Percentiles rank a stretch among this genome's conserved stretches.
Evolutionary conservation across 2,113 vertebrate genomes (phyloP).

Genomic region (Scomber scombrus): DNA sequence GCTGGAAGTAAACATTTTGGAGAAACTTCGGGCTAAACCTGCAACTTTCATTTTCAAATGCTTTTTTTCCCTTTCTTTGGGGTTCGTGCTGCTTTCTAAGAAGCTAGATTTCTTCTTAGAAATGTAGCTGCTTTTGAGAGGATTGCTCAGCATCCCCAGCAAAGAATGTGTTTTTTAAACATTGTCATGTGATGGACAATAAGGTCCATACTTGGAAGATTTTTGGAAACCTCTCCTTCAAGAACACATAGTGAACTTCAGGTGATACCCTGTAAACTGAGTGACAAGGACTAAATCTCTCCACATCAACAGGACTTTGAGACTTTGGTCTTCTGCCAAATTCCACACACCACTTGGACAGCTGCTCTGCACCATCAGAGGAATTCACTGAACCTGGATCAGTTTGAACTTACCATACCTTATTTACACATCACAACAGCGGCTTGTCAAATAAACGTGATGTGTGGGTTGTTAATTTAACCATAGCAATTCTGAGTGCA

Average conservation of each 20-base stretch:
- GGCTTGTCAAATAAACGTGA: not conserved
- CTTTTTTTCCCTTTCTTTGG: too few relatives aligned
- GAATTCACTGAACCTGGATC: slow-evolving; percentile 35
- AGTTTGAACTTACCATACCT: slow-evolving; percentile 9
- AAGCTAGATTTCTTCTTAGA: slow-evolving; percentile 11
- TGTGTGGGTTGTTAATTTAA: slow-evolving; percentile 37
- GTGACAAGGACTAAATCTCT: slow-evolving; percentile 22
- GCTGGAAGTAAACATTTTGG: slow-evolving; percentile 65
- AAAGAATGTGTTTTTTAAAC: not conserved
- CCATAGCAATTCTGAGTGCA: not conserved
- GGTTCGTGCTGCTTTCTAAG: not conserved
- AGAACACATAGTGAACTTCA: slow-evolving; percentile 10
- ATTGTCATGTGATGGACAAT: not conserved
- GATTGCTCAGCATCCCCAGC: not conserved
- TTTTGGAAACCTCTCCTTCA: not conserved
- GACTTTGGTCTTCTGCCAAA: not conserved
- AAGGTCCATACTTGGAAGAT: not conserved
- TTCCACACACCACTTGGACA: slow-evolving; percentile 4
- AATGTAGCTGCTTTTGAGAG: slow-evolving; percentile 7
- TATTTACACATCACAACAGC: slow-evolving; percentile 13
- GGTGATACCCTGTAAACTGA: slow-evolving; percentile 16
- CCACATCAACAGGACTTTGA: slow-evolving; percentile 10
- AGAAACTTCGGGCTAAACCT: slow-evolving; percentile 40
- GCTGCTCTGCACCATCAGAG: slow-evolving; percentile 15
- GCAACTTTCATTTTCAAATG: slow-evolving; percentile 7